Conservation (phyloP, 1,140 invertebrate species). For the Maniola jurtina region DNA sequence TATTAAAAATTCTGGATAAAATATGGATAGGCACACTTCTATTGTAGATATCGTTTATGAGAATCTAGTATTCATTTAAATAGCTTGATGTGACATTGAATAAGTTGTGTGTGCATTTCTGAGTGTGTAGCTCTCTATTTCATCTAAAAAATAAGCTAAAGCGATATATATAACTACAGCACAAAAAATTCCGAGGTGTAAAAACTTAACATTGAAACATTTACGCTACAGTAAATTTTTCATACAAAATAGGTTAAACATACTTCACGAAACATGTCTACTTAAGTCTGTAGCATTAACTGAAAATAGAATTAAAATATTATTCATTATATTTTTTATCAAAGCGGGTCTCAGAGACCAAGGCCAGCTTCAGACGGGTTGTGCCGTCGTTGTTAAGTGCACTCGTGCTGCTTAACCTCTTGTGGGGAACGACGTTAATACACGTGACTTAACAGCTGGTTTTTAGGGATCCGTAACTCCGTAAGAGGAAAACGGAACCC, state of each 20-base stretch:
- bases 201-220: neutral
- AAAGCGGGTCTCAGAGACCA: conserved; percentile 33
- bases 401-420: conserved; percentile 22
- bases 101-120: too few species aligned
- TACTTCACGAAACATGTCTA: conserved; percentile 16
- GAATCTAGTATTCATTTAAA: too few species aligned
- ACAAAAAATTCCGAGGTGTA: neutral
- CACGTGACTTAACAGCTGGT: conserved; percentile 9
- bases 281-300: conserved; percentile 18
- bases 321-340: conserved; percentile 23
- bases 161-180: neutral
- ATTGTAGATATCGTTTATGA: too few species aligned
- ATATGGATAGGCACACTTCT: too few species aligned
- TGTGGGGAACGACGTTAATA: conserved; percentile 17
- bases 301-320: conserved; percentile 13
- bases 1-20: too few species aligned
- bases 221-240: neutral
- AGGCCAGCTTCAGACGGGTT: conserved; percentile 28
- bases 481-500: too few species aligned
- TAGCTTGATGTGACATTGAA: too few species aligned
- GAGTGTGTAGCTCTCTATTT: too few species aligned
- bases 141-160: neutral
- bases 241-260: conserved; percentile 22
- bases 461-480: too few species aligned
- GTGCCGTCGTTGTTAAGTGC: conserved; percentile 15